Evolutionary conservation across 2,888 invertebrate species (phyloP), one percentile per base, ranked within the genome.

Genomic region (Heterodera filipjevi): DNA sequence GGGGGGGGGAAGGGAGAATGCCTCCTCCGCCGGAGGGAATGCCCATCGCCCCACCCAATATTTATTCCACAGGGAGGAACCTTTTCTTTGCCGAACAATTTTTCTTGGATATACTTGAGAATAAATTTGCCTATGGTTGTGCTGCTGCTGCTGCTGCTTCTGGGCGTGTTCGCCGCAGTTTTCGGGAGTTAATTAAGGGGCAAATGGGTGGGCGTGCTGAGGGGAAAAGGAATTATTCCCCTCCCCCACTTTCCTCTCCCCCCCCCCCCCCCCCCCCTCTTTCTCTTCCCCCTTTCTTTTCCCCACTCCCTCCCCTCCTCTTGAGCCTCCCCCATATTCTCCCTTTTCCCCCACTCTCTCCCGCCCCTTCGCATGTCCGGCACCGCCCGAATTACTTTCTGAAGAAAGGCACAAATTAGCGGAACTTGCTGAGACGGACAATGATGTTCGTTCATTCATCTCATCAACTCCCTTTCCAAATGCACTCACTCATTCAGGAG

Each of bases 181-280:
- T 49, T 32, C 33, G 68, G 68, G 68, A 68, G 68, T 35, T 68
- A 68, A 68, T 68, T 68, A 68, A 68, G 68, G 68, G 33, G 68
- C 68, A 68, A 68, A 68, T 68, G 68, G 59, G 59, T 59, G 59
- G 59, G n/a, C 27, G 59, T 59, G 59, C 27, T 59, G 59, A 12
- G 27, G n/a, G 3, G 27, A 59, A 59, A 59, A 59, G 27, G 27
- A 59, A 59, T 27, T 59, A 59, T n/a, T 59, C 59, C 59, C 27
- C 27, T 14, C 46, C 49, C 49, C 49, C 49, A n/a, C n/a, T n/a
- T 19, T 14, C 16, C 49, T 12, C 49, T 12, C 12, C 39, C 39
- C 39, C 12, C 53, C 39, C 39, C 39, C 39, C 39, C 39, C 39
- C 39, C 39, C 39, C 39, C 39, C 39, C 39, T n/a, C n/a, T n/a